Evolutionary conservation across 2,888 invertebrate species (phyloP).

Genomic region (Dryadula phaetusa): DNA sequence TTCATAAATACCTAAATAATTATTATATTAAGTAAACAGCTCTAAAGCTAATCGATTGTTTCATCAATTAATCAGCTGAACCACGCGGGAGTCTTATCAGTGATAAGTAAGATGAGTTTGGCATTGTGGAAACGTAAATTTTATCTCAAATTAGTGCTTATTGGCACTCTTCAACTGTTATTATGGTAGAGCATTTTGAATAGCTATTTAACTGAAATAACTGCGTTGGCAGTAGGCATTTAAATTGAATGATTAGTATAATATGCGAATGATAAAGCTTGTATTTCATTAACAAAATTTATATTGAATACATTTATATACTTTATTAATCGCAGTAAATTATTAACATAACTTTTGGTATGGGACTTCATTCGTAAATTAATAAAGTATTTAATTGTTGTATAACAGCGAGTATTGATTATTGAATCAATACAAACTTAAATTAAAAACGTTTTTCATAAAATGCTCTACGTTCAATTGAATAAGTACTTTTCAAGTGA

Average conservation of each 20-base stretch:
- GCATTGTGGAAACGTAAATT: background rate
- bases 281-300: background rate
- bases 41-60: too few species aligned
- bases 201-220: background rate
- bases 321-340: background rate
- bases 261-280: background rate
- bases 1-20: too few species aligned
- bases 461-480: background rate
- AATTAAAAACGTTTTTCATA: slow-evolving; percentile 10
- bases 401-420: too few species aligned
- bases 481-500: background rate
- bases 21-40: too few species aligned
- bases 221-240: background rate
- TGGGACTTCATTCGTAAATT: background rate
- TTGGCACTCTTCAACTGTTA: background rate
- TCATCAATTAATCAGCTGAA: slow-evolving; percentile 37
- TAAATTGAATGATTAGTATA: background rate
- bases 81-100: slow-evolving; percentile 48
- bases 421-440: slow-evolving; percentile 4
- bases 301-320: background rate
- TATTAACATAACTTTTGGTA: background rate
- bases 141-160: background rate
- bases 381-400: too few species aligned
- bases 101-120: slow-evolving; percentile 32
- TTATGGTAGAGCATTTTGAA: background rate